Percentiles rank a stretch among this genome's conserved stretches.
Evolutionary conservation across 2,888 invertebrate genomes (phyloP).

Genomic region (Hanleya hanleyi): DNA sequence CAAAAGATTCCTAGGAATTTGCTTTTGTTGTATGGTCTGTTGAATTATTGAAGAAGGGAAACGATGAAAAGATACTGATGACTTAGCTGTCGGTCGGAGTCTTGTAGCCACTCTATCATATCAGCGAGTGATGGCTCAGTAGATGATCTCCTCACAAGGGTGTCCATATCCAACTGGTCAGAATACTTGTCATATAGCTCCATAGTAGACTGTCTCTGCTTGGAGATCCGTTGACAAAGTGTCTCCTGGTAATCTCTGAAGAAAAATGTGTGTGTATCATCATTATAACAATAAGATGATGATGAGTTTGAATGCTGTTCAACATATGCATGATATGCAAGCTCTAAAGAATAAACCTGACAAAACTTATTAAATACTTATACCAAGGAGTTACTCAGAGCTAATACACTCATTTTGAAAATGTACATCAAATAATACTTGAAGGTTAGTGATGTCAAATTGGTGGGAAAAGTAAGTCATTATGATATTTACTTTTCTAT

Average conservation of each 20-base stretch:
- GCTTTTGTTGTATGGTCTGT: too few species aligned
- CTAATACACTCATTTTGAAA: too few species aligned
- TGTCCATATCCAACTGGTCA: slow-evolving; percentile 20
- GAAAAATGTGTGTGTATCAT: neutral
- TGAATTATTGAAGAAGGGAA: neutral
- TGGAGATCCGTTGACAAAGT: slow-evolving; percentile 31
- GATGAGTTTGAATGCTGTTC: too few species aligned
- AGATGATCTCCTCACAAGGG: slow-evolving; percentile 25
- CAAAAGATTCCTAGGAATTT: too few species aligned
- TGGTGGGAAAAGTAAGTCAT: too few species aligned
- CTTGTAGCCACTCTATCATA: slow-evolving; percentile 44
- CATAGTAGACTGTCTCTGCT: slow-evolving; percentile 35
- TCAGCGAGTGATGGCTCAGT: slow-evolving; percentile 41
- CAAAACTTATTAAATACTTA: neutral
- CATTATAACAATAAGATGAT: too few species aligned
- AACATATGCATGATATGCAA: too few species aligned
- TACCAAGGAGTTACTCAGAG: too few species aligned
- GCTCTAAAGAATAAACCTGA: neutral
- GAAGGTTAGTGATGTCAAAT: too few species aligned
- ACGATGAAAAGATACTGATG: slow-evolving; percentile 36
- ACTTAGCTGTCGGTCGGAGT: slow-evolving; percentile 22
- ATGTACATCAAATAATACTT: too few species aligned
- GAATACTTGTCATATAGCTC: slow-evolving; percentile 24
- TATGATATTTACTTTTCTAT: too few species aligned
- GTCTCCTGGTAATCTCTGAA: slow-evolving; percentile 33